Evolutionary conservation across 1,140 invertebrate genomes (phyloP), one percentile per base, ranked within the genome.

Genomic region (Eurosta solidaginis): DNA sequence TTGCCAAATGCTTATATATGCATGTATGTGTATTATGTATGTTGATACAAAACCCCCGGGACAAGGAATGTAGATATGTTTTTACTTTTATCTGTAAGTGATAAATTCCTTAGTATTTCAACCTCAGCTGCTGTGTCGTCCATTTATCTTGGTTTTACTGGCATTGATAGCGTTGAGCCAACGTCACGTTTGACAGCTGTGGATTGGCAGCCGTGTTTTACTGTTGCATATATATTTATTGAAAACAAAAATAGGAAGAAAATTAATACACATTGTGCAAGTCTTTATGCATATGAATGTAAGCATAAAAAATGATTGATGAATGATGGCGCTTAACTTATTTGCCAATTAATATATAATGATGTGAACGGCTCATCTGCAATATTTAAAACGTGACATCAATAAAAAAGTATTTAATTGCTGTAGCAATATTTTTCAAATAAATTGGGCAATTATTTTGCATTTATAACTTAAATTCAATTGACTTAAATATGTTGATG

Each of bases 71-170:
- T n/a, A n/a, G n/a, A n/a, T n/a, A n/a, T n/a, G n/a, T n/a, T n/a
- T n/a, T n/a, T n/a, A n/a, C n/a, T n/a, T n/a, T n/a, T n/a, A 63
- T 36, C 59, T 9, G 7, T 40, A 68, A 68, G 20, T 68, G n/a
- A 68, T 68, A 36, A 42, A 68, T 68, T 68, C 59, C 14, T 42
- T 33, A 33, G 17, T 33, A 7, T 42, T 68, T 68, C 17, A 68
- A 42, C 59, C n/a, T 68, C 59, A 42, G 36, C 33, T 42, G 6
- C 12, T 36, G 6, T 6, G 36, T 20, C 36, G 59, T 68, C 40
- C 59, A 68, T 68, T 68, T 68, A 68, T 68, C 59, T 68, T 68
- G 7, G n/a, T 22, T 68, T 68, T 68, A 68, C 20, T n/a, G 14
- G 33, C 59, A 40, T 20, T 40, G 59, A 68, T n/a, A 68, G 36